phyloP scores from a whole-genome alignment of 1,140 invertebrate species.

The Lycorma delicatula region DNA sequence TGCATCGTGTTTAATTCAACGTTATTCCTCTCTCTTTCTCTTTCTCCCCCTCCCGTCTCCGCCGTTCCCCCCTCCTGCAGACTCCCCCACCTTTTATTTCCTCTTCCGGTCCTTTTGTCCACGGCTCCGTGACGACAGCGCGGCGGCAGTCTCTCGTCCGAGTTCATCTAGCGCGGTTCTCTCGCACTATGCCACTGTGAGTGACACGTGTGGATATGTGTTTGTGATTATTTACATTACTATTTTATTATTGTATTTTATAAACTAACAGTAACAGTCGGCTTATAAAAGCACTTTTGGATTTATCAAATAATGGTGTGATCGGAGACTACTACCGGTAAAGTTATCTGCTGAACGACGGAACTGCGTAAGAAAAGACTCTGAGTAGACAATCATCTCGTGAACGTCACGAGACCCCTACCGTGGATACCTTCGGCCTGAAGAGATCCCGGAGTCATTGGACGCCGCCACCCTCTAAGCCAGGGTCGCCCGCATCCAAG shows the following conservation, averaged over 20 bases:
- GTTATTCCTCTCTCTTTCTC: neutral
- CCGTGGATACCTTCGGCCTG: constrained; percentile 16
- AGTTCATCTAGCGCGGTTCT: neutral
- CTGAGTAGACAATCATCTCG: too few relatives aligned
- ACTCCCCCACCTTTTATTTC: constrained; percentile 8
- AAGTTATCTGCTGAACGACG: too few relatives aligned
- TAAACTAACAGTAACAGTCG: neutral
- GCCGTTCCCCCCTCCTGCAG: neutral
- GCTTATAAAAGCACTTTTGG: too few relatives aligned
- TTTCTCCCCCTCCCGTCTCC: neutral
- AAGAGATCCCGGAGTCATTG: constrained; percentile 14
- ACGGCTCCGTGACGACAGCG: constrained; percentile 6
- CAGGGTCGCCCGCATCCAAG: constrained; percentile 15
- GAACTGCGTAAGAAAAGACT: too few relatives aligned
- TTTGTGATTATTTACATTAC: neutral
- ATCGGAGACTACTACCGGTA: too few relatives aligned
- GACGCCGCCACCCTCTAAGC: constrained; percentile 13
- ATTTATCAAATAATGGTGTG: too few relatives aligned
- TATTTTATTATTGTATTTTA: neutral
- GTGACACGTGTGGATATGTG: neutral
- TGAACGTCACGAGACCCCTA: too few relatives aligned
- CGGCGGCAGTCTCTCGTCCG: neutral
- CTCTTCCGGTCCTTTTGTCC: constrained; percentile 13
- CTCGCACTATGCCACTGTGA: neutral
- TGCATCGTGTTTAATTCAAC: neutral